Evolutionary conservation across 2,113 vertebrate genomes (phyloP).

Genomic region (Aldabrachelys gigantea): DNA sequence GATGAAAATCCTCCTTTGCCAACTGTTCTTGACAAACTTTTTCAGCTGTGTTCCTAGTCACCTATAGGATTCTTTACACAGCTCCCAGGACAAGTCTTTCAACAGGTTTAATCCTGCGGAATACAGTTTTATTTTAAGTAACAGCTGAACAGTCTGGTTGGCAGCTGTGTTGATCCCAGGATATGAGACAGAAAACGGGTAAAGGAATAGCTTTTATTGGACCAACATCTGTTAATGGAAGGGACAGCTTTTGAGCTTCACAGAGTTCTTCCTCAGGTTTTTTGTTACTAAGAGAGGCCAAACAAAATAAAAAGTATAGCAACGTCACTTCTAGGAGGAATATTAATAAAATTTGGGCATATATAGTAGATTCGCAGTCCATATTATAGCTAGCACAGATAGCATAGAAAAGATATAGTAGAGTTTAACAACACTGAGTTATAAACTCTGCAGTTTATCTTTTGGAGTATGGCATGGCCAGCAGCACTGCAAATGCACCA

Average conservation of each 20-base stretch:
- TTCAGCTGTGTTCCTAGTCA: not conserved
- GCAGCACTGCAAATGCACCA: not conserved
- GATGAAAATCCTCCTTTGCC: not conserved
- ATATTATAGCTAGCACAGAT: not conserved
- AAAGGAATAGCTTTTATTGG: not conserved
- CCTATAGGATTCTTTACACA: rapidly evolving
- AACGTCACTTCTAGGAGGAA: not conserved
- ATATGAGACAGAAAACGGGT: not conserved
- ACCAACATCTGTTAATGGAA: not conserved
- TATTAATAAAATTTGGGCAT: rapidly evolving
- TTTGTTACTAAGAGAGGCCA: not conserved
- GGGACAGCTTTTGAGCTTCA: not conserved
- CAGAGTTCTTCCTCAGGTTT: not conserved
- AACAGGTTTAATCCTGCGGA: not conserved
- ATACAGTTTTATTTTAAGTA: not conserved
- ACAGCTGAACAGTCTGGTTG: not conserved
- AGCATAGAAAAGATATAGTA: not conserved
- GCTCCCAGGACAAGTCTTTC: not conserved
- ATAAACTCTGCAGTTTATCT: not conserved
- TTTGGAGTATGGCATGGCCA: not conserved
- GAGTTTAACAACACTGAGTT: not conserved
- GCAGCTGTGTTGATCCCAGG: not conserved
- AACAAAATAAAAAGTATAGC: not conserved
- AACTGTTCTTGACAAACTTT: not conserved
- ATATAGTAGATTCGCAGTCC: not conserved